Evolutionary conservation across 1,140 invertebrate species (phyloP).

Genomic region (Saxidomus purpurata): DNA sequence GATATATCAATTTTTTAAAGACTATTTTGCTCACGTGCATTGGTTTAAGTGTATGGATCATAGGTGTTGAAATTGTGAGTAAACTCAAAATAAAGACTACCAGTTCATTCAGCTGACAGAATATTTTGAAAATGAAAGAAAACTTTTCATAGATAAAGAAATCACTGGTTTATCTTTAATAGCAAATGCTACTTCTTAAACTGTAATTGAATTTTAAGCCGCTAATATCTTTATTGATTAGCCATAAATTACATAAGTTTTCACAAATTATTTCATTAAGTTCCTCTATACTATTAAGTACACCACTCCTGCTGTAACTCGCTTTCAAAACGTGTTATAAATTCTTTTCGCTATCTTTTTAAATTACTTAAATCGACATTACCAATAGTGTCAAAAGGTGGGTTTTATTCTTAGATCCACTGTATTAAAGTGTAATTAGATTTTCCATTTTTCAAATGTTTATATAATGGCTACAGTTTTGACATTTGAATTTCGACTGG

Average conservation of each 20-base stretch:
- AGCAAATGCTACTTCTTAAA: background rate
- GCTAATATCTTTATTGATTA: slow-evolving; percentile 10
- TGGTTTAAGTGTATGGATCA: no score
- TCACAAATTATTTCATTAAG: no score
- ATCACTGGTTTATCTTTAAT: no score
- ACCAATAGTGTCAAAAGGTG: background rate
- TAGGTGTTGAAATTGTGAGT: no score
- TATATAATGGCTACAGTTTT: background rate
- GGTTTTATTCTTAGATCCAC: background rate
- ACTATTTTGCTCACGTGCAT: no score
- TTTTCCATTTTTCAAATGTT: slow-evolving; percentile 11
- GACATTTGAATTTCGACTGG: background rate
- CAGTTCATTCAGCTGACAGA: no score
- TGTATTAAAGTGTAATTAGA: slow-evolving; percentile 14
- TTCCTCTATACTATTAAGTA: background rate
- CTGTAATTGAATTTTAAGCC: background rate
- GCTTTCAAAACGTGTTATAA: slow-evolving; percentile 7
- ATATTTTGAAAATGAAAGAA: no score
- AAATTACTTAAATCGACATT: background rate
- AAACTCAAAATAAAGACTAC: no score
- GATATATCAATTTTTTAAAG: no score
- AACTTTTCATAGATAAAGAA: no score
- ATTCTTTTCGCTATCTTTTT: slow-evolving; percentile 6
- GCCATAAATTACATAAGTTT: background rate
- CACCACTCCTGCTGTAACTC: background rate